Base-by-base conservation (phyloP, 2,797 vertebrate genomes). In the Manis javanica region DNA sequence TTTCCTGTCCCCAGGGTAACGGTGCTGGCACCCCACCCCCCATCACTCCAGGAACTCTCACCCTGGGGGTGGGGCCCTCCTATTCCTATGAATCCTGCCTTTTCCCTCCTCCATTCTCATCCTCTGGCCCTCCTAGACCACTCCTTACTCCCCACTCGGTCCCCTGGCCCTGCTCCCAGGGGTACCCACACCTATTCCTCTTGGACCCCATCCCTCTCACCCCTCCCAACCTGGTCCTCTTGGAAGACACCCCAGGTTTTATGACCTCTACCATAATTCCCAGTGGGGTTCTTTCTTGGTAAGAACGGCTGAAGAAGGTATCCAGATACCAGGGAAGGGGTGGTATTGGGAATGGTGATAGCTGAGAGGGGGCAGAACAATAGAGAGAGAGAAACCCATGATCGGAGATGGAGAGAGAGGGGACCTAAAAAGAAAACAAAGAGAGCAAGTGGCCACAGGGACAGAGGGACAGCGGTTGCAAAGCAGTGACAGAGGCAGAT, bases 1-100 rank as follows among this genome's bases (percentile, higher is more conserved):
- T 97, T 98, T 98, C 97, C 97, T 98, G 94, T 96, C 96, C 93
- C 96, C 91, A 34, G 93, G 92, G 94, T 92, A 96, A 97, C 82
- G 37, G 96, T 82, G 78, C 88, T 97, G 91, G 79, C 51, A 94
- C 92, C 72, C 91, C 86, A 49, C 71, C 91, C 74, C 84, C 84
- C 71, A 66, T 78, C 79, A 69, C 90, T 91, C 78, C 59, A 86
- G 94, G 77, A 95, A 59, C 63, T 82, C 94, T 81, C 61, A 71
- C 74, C 75, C 55, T 42, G 2, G 11, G 39, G 68, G 59, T 31
- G n/a, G 68, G 59, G 24, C 24, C 1, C 37, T 55, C n/a, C n/a
- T 55, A 18, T 51, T 77, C 63, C 87, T 63, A 57, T 37, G 49
- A 49, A 75, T 31, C 74, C 74, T 75, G 74, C 83, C 39, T 84